Evolutionary conservation across 2,888 invertebrate genomes (phyloP), one percentile per base, ranked within the genome.

Genomic region (Lasioglossum vierecki): DNA sequence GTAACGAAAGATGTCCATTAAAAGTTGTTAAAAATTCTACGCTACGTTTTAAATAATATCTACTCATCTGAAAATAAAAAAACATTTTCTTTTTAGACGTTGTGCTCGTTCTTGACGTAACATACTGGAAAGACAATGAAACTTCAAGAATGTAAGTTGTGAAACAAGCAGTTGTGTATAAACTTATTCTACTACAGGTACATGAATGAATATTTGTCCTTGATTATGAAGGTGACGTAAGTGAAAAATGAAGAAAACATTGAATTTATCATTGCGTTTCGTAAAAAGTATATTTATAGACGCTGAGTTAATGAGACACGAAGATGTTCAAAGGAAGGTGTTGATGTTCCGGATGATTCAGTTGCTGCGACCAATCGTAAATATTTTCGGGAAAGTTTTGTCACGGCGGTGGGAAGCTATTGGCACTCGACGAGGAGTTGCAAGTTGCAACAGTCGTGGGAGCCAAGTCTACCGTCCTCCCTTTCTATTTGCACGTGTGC

Each of bases 311-410:
- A 63, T 63, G 30, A 63, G n/a, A 63, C 13, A 1, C 15, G 63
- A 15, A 30, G 63, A 30, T 63, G 63, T 63, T 63, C 63, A 15
- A 5, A 63, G 63, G 63, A 63, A 63, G 63, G 63, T 63, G 63
- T 63, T 63, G 63, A 63, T 63, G 63, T 63, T 63, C 30, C 30
- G 2, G 63, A 63, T 63, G 63, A 63, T 63, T 63, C 63, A 63
- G 63, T 30, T 26, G 63, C 63, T 15, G 26, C 63, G 63, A 30
- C 63, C 30, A 63, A 63, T 63, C 63, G 63, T 63, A 63, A 63
- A 63, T 30, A 30, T 63, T 30, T 63, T 30, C 63, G 63, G 63
- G 63, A 63, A 63, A 63, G 63, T 63, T 30, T 63, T 63, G 63
- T 30, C 63, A 22, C 15, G 30, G 30, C 15, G 63, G 30, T 13